Evolutionary conservation across 2,797 vertebrate species (phyloP), one percentile per base, ranked within the genome.

Genomic region (Dromococcyx pavoninus): DNA sequence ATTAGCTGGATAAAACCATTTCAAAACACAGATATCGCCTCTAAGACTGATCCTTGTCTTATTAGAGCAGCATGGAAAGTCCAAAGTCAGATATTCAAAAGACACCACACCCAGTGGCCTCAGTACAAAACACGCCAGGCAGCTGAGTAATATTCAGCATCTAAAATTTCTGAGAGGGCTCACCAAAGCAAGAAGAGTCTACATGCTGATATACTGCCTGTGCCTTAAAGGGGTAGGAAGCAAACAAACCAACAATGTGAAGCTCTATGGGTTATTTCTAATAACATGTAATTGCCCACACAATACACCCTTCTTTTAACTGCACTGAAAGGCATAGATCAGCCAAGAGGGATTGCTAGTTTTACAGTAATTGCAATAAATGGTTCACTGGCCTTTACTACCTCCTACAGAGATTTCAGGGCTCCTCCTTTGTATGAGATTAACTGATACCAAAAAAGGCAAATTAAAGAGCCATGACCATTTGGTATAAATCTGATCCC

Each of bases 381-480:
- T 4, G 58, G 75, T 91, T 92, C 93, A 94, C 65, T 91, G 62
- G 73, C 19, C 70, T 94, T 92, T 62, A 91, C 54, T 88, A 46
- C 79, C 58, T 61, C 72, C 73, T 91, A 13, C 44, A 65, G 88
- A 0, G 8, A 76, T 88, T 51, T 75, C 61, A 86, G 53, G 16
- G 53, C n/a, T 89, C 50, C 69, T 91, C 56, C 69, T 92, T 67
- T 65, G 53, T 30, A 44, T 1, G 5, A 88, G 75, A 91, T 77
- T 71, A 89, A 73, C 64, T 10, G 43, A 91, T 57, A 86, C 5
- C 12, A 70, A 70, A 74, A 65, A 70, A 53, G 23, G 44, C 33
- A 83, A 74, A 83, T 33, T 65, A 83, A 88, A 65, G 30, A 81
- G 70, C 69, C 73, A 58, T 2, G 17, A 50, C 37, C 50, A 72